Evolutionary conservation across 2,888 invertebrate species (phyloP), one percentile per base, ranked within the genome.

Genomic region (Steinernema scapterisci): DNA sequence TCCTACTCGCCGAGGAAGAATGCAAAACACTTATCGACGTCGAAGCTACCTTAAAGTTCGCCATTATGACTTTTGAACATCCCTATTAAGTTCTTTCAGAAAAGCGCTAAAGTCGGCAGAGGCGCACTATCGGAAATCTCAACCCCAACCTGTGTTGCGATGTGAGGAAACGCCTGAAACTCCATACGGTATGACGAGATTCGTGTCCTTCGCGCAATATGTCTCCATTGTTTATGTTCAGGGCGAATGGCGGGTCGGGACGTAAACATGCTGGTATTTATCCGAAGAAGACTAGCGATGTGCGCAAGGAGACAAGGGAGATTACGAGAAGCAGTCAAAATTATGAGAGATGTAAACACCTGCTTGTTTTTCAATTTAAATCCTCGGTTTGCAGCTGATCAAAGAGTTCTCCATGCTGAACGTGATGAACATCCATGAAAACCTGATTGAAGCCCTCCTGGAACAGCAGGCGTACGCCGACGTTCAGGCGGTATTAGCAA

Each of bases 401-500:
- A 96, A 97, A 89, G 97, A 97, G 90, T 95, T 95, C 84, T 95
- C 96, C 13, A 93, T 95, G 85, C 93, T 96, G 92, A 94, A 93
- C 88, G 93, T 95, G 78, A 91, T 96, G 79, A 93, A 94, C 88
- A 93, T 95, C 81, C 95, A 95, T 88, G 97, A 97, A 90, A 97
- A 97, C 90, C 91, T 97, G 81, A 94, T 97, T 83, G 97, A 97
- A 90, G 93, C 93, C 73, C 90, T 97, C 82, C 90, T 97, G 75
- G 97, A 97, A 90, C 93, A 95, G 92, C 95, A 95, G 89, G 94
- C 94, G 0, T 97, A 95, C 88, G 94, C 95, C 2, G 97, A 97
- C 90, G 97, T 95, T 70, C 95, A 95, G 89, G 94, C 94, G 46
- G 93, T 95, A 21, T 89, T 95, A 79, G 94, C 94, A 21, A 94